Base-by-base conservation (phyloP, 2,113 vertebrate species). In the Tichodroma muraria region DNA sequence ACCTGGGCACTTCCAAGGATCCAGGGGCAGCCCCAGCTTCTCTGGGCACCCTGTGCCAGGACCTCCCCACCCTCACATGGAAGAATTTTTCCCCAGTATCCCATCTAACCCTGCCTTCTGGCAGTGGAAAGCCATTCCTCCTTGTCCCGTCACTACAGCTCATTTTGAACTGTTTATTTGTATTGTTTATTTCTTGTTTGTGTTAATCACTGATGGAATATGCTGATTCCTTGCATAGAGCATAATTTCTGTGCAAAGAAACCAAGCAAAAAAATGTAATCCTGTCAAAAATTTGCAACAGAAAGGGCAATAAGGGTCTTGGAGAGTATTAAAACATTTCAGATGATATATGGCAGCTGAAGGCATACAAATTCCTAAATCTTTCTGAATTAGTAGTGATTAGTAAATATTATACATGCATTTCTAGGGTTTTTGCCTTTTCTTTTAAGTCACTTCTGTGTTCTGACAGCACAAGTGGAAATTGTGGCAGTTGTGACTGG, bases 361-460 rank as follows among this genome's bases (percentile, higher is more conserved):
- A 82, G 66, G 30, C 30, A 52, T 66, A 53, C 35, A 53, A 85
- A 79, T 83, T 52, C 71, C 78, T 82, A 63, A 85, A 77, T 60
- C 45, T 77, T 91, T 79, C 57, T 89, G 66, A 93, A 80, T 89
- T 85, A 85, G 52, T 44, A 28, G 54, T 87, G 37, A 92, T 95
- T 78, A 95, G 52, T 69, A 94, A 89, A 78, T 84, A 76, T 56
- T 70, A 54, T n/a, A 60, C 25, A 40, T 13, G 9, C 11, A 27
- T 79, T 95, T 89, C 30, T 38, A 50, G 76, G 77, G 14, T 37
- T 80, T 80, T 88, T 64, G 37, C 69, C 42, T 33, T 61, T 81
- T 70, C 84, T 94, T 90, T 53, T 40, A 42, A 54, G 44, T 38
- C 6, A 45, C 63, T 50, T 85, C 44, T 90, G 12, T 68, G 47